Percentiles rank a stretch among this genome's conserved stretches.
phyloP scores from a whole-genome alignment of 2,113 vertebrate genomes.

The Passer domesticus region DNA sequence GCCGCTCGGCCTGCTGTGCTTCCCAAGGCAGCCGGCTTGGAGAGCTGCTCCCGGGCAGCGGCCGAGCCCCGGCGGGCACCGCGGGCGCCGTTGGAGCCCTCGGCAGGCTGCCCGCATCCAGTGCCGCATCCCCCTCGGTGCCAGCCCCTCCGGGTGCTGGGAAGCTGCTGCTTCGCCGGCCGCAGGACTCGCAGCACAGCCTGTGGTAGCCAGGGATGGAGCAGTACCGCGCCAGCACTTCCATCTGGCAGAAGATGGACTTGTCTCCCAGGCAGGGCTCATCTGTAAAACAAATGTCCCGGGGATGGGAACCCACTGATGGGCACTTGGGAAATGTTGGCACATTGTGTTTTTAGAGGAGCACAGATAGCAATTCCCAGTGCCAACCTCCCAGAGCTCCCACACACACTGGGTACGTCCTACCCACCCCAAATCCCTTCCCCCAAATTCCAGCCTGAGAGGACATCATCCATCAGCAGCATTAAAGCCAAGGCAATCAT shows the following conservation, averaged over 20 bases:
- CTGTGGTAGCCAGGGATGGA: conserved; percentile 96
- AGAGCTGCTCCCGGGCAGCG: not conserved
- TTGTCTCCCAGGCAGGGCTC: conserved; percentile 92
- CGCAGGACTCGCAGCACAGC: conserved; percentile 92
- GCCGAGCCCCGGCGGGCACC: conserved; percentile 34
- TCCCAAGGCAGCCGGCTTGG: not conserved
- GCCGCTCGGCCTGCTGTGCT: not conserved
- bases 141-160: conserved; percentile 71
- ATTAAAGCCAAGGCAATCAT: not conserved
- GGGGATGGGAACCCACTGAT: fast-evolving
- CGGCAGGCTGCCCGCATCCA: conserved; percentile 64
- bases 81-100: conserved; percentile 54
- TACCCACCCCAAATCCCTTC: not conserved
- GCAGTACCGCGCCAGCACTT: conserved; percentile 92
- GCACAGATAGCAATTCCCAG: not conserved
- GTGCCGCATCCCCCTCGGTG: conserved; percentile 62
- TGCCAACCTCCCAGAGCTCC: not conserved
- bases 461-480: not conserved
- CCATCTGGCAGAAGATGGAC: conserved; percentile 99
- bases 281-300: conserved; percentile 76
- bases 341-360: fast-evolving
- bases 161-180: conserved; percentile 74
- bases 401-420: too few relatives aligned
- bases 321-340: fast-evolving
- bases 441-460: not conserved